Conservation (phyloP, 2,797 vertebrate species). For the Acanthopagrus latus region DNA sequence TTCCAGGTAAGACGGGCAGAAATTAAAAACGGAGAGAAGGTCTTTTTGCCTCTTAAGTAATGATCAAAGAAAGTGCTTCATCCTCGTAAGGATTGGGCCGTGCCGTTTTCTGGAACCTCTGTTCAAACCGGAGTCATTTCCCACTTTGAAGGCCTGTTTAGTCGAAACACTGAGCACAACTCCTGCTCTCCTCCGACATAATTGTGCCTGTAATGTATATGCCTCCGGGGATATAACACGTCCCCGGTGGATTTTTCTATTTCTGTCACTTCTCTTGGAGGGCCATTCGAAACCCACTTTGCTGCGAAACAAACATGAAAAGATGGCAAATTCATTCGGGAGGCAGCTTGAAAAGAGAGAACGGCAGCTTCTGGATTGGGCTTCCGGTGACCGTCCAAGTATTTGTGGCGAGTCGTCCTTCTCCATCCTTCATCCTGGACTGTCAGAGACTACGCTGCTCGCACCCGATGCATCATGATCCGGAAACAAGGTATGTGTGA, state of each 20-base stretch:
- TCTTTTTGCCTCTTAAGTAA: slow-evolving; percentile 71
- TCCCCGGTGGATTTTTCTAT: slow-evolving; percentile 49
- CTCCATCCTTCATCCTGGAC: slow-evolving; percentile 49
- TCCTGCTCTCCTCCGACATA: slow-evolving; percentile 36
- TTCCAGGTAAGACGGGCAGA: slow-evolving; percentile 69
- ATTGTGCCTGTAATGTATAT: slow-evolving; percentile 65
- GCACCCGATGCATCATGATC: slow-evolving; percentile 65
- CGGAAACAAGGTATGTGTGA: slow-evolving; percentile 45
- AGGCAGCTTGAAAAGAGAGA: slow-evolving; percentile 16
- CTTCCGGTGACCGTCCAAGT: slow-evolving; percentile 30
- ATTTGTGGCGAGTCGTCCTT: slow-evolving; percentile 68
- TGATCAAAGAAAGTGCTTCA: slow-evolving; percentile 76
- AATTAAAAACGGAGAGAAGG: slow-evolving; percentile 71
- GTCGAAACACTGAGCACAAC: slow-evolving; percentile 46
- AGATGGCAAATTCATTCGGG: slow-evolving; percentile 18
- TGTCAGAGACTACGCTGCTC: slow-evolving; percentile 50
- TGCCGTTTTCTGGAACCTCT: slow-evolving; percentile 65
- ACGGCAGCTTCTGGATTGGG: slow-evolving; percentile 12
- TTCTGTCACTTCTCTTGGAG: slow-evolving; percentile 50
- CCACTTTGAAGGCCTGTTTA: slow-evolving; percentile 65
- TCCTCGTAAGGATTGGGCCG: slow-evolving; percentile 62
- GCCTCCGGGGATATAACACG: slow-evolving; percentile 26
- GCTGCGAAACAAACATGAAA: slow-evolving; percentile 40
- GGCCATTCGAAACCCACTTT: slow-evolving; percentile 46
- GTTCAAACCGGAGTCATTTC: slow-evolving; percentile 67